Base-by-base conservation (phyloP, 2,113 vertebrate genomes). In the Actinemys pallida region DNA sequence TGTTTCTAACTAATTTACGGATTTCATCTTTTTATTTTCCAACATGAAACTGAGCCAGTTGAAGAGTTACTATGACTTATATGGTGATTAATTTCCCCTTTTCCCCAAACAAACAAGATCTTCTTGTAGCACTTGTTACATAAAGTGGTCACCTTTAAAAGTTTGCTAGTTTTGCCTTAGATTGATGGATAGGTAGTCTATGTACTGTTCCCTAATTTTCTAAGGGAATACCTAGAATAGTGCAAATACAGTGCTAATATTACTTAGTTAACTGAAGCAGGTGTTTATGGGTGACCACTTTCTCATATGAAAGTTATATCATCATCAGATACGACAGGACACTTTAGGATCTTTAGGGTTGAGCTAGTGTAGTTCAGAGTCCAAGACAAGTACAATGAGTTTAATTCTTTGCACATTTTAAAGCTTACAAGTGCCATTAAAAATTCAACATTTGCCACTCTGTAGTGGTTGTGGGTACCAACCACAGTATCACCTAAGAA, bases 381-480 rank as follows among this genome's bases (percentile, higher is more conserved):
- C 65, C 65, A 72, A 72, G 65, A n/a, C 22, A 47, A 6, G 3
- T 78, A 78, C 25, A 47, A 29, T 27, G 35, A 42, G 25, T 12
- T 47, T 76, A 76, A 42, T 10, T 76, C 42, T 42, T 52, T 25
- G n/a, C 16, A 57, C 22, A 29, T 35, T 6, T 25, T 0, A 0
- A 78, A 45, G 45, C 11, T 78, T 78, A 78, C 45, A 78, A 42
- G 14, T 20, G n/a, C 6, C 3, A 0, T n/a, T 1, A 22, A 24
- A 78, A 45, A 53, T 87, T 69, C 42, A 56, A 59, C 35, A 3
- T 0, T 10, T 86, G 50, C 39, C 45, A 19, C 0, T 39, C 54
- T 72, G 65, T 1, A 1, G 49, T 29, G 25, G 13, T 4, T 75
- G 42, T 76, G 0, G 53, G 1, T 57, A 24, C 42, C 29, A 2